Conservation (phyloP, 1,140 invertebrate species). For the Anastatus disparis region DNA sequence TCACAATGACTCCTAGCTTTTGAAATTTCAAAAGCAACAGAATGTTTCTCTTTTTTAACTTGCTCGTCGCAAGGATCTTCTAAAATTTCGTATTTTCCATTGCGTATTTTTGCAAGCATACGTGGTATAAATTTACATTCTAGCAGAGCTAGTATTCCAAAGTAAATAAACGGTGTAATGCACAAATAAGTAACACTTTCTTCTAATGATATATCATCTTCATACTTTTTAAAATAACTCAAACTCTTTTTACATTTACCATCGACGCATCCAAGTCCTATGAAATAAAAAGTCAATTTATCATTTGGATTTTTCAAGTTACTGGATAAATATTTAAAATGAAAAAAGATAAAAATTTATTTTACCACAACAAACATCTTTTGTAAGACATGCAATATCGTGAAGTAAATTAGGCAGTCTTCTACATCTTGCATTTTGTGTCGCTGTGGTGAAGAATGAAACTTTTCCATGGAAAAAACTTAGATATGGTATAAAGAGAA, state of each 20-base stretch:
- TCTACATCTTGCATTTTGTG: conserved; percentile 58
- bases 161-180: conserved; percentile 56
- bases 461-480: conserved; percentile 60
- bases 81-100: conserved; percentile 40
- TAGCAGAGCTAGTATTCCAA: conserved; percentile 52
- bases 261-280: conserved; percentile 53
- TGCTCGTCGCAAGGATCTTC: conserved; percentile 56
- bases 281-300: conserved; percentile 8
- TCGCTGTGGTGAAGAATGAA: conserved; percentile 52
- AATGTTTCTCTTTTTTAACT: conserved; percentile 58
- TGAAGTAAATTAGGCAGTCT: conserved; percentile 52
- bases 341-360: conserved; percentile 14
- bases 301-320: too few relatives aligned
- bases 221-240: conserved; percentile 52
- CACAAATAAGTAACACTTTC: conserved; percentile 54
- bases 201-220: conserved; percentile 52
- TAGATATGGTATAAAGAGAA: conserved; percentile 58
- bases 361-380: conserved; percentile 55
- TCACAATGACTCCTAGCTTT: conserved; percentile 52
- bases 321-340: neutral
- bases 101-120: conserved; percentile 45
- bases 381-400: conserved; percentile 43
- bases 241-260: conserved; percentile 54
- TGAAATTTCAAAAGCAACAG: conserved; percentile 53
- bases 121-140: conserved; percentile 53